Base-by-base conservation (phyloP, 2,113 vertebrate species). In the Eudyptes chrysolophus region DNA sequence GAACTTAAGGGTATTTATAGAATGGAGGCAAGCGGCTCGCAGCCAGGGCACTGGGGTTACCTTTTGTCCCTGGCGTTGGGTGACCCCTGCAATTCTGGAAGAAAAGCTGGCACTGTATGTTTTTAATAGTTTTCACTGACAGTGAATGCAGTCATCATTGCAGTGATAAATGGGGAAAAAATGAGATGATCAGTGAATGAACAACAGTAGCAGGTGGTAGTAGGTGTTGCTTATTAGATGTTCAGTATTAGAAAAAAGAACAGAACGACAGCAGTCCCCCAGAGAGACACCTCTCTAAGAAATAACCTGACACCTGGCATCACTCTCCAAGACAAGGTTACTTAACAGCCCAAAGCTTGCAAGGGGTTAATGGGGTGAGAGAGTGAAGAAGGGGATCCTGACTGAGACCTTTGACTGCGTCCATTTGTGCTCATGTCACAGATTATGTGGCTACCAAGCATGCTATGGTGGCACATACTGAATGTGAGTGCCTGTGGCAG, bases 221-320 rank as follows among this genome's bases (percentile, higher is more conserved):
- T 97, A 96, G 97, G 97, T 97, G 95, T 97, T 96, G 79, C 90
- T 95, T 96, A 92, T 97, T 97, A 97, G 66, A 93, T 93, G 94
- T 94, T 95, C 92, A 86, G 79, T 70, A 32, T 92, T 80, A 92
- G 92, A 72, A 83, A 92, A 89, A 93, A 89, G 94, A 93, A 83
- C 78, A 93, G 46, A 92, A 90, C 1, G 49, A 75, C 94, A 95
- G 70, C 62, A 85, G 72, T 90, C 84, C 75, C 57, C 62, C 61
- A 44, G 86, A 96, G 86, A 94, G 34, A 79, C 40, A 89, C 36
- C 78, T 87, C 70, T 96, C 65, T 60, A 46, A 93, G 84, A 90
- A 93, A 92, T 95, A 90, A 97, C 46, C 92, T 71, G 62, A 70
- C 75, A 93, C 36, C 52, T 69, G 82, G 58, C 44, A 44, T 85